Evolutionary conservation across 2,888 invertebrate species (phyloP), one percentile per base, ranked within the genome.

Genomic region (Protodeltote pygarga): DNA sequence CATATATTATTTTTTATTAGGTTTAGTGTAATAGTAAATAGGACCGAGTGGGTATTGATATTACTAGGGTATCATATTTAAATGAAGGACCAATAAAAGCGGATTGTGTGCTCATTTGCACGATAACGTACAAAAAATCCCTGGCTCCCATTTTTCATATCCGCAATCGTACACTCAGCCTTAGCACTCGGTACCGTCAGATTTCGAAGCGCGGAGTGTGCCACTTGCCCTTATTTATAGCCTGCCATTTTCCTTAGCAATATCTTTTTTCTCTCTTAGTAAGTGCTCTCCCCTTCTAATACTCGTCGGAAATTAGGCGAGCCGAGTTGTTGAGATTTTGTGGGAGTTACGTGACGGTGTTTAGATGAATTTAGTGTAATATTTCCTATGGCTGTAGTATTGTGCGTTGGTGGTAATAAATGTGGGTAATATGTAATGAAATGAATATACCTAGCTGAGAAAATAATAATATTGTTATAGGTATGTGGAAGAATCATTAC

Each of bases 191-290:
- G 50, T 44, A 62, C 59, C 45, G 65, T 68, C 70, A 65, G 68
- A 57, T 61, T 60, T 44, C 65, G 65, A 67, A 68, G 71, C 73
- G 76, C 64, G 69, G 79, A 81, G 73, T 76, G 69, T 62, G 66
- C 71, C 77, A 80, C 82, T 82, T 73, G 69, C 63, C 61, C 63
- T 85, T 87, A 87, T 87, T 86, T 87, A 87, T 79, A 76, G 74
- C 68, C 73, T 68, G 70, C 79, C 77, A 81, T 83, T 87, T 81
- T 75, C 78, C 67, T 65, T 63, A 64, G 75, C 73, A 79, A 82
- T 82, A 84, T 83, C 78, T 81, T 81, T 83, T 75, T 71, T 73
- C 61, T 66, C 54, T 54, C 41, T 60, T 55, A 59, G 53, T 67
- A 69, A 69, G 63, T 66, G 66, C 50, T 65, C 61, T 58, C 52